Evolutionary conservation across 2,888 invertebrate species (phyloP).

Genomic region (Agrochola lota): DNA sequence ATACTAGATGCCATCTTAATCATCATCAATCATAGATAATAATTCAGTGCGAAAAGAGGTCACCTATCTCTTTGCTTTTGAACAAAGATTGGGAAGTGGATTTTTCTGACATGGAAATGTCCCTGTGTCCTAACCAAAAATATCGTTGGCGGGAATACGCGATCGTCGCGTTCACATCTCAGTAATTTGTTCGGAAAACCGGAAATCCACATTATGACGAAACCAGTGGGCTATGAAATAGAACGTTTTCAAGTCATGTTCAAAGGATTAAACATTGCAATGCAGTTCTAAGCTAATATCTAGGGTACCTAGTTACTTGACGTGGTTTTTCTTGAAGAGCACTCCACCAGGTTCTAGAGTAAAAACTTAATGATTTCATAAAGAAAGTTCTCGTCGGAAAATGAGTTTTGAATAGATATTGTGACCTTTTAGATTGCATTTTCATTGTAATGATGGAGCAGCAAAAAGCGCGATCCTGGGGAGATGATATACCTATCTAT

Average conservation of each 20-base stretch:
- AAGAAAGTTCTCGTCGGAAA: slow-evolving; percentile 15
- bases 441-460: slow-evolving; percentile 1
- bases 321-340: slow-evolving; percentile 11
- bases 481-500: neutral
- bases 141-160: too few species aligned
- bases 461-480: neutral
- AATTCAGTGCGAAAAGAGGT: too few species aligned
- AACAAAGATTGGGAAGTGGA: neutral
- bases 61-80: neutral
- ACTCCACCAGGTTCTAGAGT: neutral
- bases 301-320: neutral
- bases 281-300: neutral
- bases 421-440: slow-evolving; percentile 6
- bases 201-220: too few species aligned
- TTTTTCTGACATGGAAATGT: neutral
- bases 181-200: too few species aligned
- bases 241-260: neutral
- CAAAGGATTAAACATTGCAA: neutral
- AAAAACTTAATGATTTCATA: slow-evolving; percentile 20
- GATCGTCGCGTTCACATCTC: too few species aligned
- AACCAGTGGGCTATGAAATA: too few species aligned
- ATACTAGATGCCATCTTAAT: too few species aligned
- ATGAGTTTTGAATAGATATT: slow-evolving; percentile 28
- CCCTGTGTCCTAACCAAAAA: too few species aligned
- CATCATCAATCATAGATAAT: too few species aligned